phyloP scores from a whole-genome alignment of 2,797 vertebrate species.

The Sebastes kiyomatsui region DNA sequence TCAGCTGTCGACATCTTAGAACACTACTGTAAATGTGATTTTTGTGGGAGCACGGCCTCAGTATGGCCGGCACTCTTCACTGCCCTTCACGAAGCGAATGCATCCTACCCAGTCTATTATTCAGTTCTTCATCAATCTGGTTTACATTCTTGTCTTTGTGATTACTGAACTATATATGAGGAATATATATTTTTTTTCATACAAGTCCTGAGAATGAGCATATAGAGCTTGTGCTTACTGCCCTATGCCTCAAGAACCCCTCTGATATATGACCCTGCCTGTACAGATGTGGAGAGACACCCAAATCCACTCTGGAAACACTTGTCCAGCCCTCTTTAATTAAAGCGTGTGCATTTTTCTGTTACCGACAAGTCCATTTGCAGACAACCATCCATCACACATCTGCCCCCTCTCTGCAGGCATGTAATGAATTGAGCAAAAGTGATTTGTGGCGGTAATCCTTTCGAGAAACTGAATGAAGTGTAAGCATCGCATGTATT shows the following conservation, averaged over 20 bases:
- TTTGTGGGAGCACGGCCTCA: background rate
- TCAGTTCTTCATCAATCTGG: background rate
- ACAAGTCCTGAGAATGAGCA: background rate
- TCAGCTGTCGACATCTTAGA: background rate
- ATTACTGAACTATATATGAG: background rate
- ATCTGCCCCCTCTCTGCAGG: slow-evolving; percentile 72
- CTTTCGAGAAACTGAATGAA: slow-evolving; percentile 74
- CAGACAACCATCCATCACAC: slow-evolving; percentile 82
- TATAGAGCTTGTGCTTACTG: background rate
- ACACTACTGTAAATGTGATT: background rate
- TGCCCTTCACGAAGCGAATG: background rate
- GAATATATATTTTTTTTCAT: background rate
- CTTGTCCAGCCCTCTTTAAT: slow-evolving; percentile 80
- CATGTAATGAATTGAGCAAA: slow-evolving; percentile 80
- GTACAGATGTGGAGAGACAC: slow-evolving; percentile 54
- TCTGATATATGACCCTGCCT: slow-evolving; percentile 48
- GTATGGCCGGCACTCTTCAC: background rate
- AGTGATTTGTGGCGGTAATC: slow-evolving; percentile 81
- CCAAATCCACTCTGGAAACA: slow-evolving; percentile 66
- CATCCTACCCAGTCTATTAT: background rate
- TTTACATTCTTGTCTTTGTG: background rate
- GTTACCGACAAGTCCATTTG: slow-evolving; percentile 81
- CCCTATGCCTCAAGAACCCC: slow-evolving; percentile 7
- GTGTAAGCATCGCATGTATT: slow-evolving; percentile 77
- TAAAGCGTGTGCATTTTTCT: slow-evolving; percentile 80